phyloP scores from a whole-genome alignment of 2,888 invertebrate genomes.

The Hololepta plana region DNA sequence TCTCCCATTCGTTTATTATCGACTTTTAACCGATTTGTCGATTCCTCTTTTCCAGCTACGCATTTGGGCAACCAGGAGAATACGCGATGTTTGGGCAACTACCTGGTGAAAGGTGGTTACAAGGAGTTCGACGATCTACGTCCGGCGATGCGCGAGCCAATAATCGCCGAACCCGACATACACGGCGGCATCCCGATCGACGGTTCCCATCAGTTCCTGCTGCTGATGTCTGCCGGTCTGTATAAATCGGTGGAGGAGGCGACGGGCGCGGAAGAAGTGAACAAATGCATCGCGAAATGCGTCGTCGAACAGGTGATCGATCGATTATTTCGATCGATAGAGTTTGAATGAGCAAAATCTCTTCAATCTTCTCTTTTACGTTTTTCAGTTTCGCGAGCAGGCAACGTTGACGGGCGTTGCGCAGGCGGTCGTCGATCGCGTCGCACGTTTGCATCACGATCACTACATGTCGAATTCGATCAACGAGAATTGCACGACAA shows the following conservation, averaged over 20 bases:
- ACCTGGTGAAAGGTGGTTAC: slow-evolving; percentile 69
- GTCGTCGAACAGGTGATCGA: slow-evolving; percentile 50
- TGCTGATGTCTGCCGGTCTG: slow-evolving; percentile 72
- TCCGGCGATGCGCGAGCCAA: slow-evolving; percentile 54
- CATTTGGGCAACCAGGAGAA: slow-evolving; percentile 63
- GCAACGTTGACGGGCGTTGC: slow-evolving; percentile 65
- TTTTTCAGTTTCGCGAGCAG: slow-evolving; percentile 61
- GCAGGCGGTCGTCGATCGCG: slow-evolving; percentile 69
- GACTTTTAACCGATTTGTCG: slow-evolving; percentile 2
- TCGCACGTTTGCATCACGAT: slow-evolving; percentile 67
- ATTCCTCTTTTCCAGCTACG: slow-evolving; percentile 30
- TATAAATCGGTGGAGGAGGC: slow-evolving; percentile 71
- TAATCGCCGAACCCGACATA: slow-evolving; percentile 69
- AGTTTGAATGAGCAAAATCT: slow-evolving; percentile 2
- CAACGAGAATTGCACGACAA: slow-evolving; percentile 17
- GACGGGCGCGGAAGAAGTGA: slow-evolving; percentile 58
- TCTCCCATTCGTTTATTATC: too few species aligned
- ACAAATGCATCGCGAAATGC: slow-evolving; percentile 61
- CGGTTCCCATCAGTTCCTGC: slow-evolving; percentile 60
- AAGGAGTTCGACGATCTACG: slow-evolving; percentile 62
- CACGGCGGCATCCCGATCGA: slow-evolving; percentile 65
- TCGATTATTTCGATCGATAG: neutral
- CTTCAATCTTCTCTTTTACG: slow-evolving; percentile 22
- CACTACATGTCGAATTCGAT: slow-evolving; percentile 37
- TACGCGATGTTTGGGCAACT: slow-evolving; percentile 77